These are phyloP conservation scores for Serinus canaria DNA, from an alignment of 2,113 vertebrate genomes.

Conservation along the genomic window DNA sequence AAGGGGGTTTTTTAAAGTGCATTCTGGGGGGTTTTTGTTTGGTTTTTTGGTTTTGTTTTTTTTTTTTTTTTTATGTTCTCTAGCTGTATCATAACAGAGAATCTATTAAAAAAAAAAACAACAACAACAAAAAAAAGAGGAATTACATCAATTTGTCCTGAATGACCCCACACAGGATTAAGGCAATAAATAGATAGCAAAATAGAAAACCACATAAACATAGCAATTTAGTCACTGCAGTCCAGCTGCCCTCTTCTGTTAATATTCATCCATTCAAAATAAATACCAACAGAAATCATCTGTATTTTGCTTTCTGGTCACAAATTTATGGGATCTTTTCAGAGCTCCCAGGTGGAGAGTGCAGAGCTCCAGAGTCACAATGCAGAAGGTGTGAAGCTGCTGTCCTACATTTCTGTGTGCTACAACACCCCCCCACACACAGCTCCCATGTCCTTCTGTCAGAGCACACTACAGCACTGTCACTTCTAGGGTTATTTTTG, in stretches of 20 bases:
- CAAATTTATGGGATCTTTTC: neutral
- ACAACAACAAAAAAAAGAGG: neutral
- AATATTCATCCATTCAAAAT: neutral
- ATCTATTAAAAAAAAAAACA: neutral
- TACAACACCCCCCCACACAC: neutral
- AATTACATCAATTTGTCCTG: neutral
- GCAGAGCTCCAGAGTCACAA: neutral
- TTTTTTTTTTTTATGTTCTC: neutral
- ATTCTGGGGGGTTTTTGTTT: no score
- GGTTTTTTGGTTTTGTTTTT: no score
- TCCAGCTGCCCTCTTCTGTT: neutral
- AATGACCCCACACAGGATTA: neutral
- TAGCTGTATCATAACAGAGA: neutral
- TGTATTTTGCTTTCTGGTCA: neutral
- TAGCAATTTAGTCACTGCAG: neutral
- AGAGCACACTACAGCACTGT: neutral
- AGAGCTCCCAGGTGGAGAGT: neutral
- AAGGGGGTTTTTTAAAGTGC: accelerated
- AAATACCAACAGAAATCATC: neutral
- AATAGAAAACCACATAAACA: neutral
- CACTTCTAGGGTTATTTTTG: neutral
- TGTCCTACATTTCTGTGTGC: neutral
- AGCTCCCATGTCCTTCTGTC: neutral
- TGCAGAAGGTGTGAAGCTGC: neutral
- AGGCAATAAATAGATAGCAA: neutral